Evolutionary conservation across 2,113 vertebrate species (phyloP).

Genomic region (Vulpes lagopus): DNA sequence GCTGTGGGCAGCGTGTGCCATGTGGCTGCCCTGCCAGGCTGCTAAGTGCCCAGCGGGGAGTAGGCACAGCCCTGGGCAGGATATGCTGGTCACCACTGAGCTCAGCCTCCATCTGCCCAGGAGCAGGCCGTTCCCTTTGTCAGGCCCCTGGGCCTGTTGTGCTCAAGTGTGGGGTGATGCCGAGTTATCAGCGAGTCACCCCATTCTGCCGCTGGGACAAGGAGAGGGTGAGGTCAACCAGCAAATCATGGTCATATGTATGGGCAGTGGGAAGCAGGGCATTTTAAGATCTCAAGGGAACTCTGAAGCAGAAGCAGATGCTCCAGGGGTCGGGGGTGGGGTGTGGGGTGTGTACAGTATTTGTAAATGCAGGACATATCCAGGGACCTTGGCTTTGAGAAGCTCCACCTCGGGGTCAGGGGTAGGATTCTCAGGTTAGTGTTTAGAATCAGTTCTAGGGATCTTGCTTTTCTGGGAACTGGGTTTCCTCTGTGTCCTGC

Average conservation of each 20-base stretch:
- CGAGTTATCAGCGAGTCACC: background rate
- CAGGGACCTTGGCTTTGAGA: background rate
- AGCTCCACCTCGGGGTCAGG: background rate
- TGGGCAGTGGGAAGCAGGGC: background rate
- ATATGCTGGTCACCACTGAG: background rate
- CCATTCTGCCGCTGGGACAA: background rate
- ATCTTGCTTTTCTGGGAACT: background rate
- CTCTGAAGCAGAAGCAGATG: background rate
- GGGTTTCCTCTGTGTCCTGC: background rate
- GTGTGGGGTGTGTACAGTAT: background rate
- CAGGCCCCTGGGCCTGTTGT: accelerated
- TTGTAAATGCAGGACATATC: background rate
- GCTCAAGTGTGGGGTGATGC: background rate
- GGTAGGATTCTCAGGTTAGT: background rate
- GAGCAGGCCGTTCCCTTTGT: background rate
- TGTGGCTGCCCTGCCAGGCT: background rate
- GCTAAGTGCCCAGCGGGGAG: background rate
- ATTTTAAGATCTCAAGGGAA: background rate
- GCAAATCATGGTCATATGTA: constrained; percentile 39
- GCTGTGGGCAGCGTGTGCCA: background rate
- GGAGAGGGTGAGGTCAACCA: constrained; percentile 5
- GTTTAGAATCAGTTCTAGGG: background rate
- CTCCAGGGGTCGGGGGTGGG: no score
- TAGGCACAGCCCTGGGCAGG: no score
- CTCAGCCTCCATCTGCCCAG: background rate